A percentile compares a stretch with the other conserved stretches of the same genome.
phyloP scores from a whole-genome alignment of 2,113 vertebrate species.

The Psilopsiagon aymara region DNA sequence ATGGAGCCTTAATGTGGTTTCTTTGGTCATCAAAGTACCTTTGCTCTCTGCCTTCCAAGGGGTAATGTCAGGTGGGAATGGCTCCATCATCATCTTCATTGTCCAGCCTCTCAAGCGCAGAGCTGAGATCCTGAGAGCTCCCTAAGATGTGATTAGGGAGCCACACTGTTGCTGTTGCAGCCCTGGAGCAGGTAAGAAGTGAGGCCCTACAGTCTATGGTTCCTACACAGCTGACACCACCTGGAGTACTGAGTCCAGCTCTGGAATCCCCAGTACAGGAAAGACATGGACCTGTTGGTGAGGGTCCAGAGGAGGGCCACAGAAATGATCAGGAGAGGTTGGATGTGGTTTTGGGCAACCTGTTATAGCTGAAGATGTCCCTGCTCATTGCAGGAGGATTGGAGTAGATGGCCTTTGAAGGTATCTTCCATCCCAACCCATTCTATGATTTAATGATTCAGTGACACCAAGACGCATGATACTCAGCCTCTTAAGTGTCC shows the following conservation, averaged over 20 bases:
- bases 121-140: neutral
- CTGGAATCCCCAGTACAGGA: neutral
- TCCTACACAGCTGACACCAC: neutral
- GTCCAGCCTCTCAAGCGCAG: neutral
- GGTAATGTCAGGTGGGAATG: neutral
- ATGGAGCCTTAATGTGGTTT: neutral
- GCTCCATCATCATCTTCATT: rapidly evolving
- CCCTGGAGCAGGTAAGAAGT: neutral
- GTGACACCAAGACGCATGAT: rapidly evolving
- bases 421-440: neutral
- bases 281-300: neutral
- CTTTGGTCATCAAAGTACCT: rapidly evolving
- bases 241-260: neutral
- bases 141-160: neutral
- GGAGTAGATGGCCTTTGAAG: neutral
- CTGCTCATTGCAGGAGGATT: neutral
- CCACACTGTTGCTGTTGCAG: neutral
- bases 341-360: neutral
- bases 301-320: neutral
- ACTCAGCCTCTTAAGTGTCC: neutral
- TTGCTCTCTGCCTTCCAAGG: neutral
- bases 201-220: neutral
- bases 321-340: neutral
- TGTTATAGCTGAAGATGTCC: neutral
- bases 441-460: neutral